A percentile compares a stretch with the other conserved stretches of the same genome.
Conservation (phyloP, 2,113 vertebrate genomes). For the Cettia cetti region DNA sequence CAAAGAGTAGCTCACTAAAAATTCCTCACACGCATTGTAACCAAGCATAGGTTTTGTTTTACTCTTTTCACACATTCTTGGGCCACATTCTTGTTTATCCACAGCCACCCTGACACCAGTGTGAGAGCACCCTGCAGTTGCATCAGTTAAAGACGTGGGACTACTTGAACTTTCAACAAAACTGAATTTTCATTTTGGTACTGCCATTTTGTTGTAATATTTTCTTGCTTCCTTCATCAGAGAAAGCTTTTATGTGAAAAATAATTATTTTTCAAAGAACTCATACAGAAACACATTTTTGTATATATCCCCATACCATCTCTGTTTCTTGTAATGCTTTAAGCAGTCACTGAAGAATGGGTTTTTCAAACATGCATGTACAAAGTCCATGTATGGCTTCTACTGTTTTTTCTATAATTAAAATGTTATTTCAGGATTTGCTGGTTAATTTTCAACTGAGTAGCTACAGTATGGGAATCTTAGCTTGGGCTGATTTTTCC, state of each 20-base stretch:
- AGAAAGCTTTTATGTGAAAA: neutral
- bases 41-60: neutral
- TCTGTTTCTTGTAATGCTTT: neutral
- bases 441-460: neutral
- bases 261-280: rapidly evolving
- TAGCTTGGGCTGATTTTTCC: neutral
- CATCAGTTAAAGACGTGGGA: neutral
- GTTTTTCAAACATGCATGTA: neutral
- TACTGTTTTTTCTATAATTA: neutral
- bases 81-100: neutral
- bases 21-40: neutral
- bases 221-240: neutral
- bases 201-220: neutral
- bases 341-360: neutral
- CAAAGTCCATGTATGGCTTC: neutral
- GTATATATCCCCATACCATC: neutral
- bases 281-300: neutral
- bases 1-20: neutral
- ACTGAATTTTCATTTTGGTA: neutral
- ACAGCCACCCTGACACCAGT: neutral
- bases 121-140: neutral
- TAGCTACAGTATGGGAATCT: neutral
- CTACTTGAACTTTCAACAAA: neutral
- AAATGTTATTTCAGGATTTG: neutral
- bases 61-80: neutral